Evolutionary conservation across 2,888 invertebrate genomes (phyloP), one percentile per base, ranked within the genome.

Genomic region (Seladonia tumulorum): DNA sequence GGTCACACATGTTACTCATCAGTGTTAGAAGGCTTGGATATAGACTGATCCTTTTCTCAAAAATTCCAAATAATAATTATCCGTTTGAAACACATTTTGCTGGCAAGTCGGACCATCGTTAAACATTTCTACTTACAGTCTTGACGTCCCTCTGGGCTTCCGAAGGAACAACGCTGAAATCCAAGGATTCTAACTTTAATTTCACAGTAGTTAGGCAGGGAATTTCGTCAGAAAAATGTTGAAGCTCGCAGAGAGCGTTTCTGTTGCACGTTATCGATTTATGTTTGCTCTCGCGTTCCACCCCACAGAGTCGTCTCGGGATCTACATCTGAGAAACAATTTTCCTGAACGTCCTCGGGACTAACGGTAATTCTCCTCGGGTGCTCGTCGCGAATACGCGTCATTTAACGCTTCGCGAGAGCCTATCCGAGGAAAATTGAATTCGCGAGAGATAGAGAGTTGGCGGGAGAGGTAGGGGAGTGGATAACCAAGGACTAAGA

Each of bases 371-470:
- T 68, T 68, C 68, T 22, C 22, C 39, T 2, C 39, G 39, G 35
- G 39, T 10, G 39, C 22, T 22, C 22, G 57, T 4, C 72, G 14
- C 49, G 66, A 80, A 39, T 35, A 35, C 73, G 49, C 47, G n/a
- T 77, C 39, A 68, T 77, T 76, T 60, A 76, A 76, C 76, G 76
- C 14, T 53, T 68, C 76, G 76, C 68, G 66, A 39, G 76, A 42
- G 49, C 53, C 42, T 35, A 42, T 29, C 49, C 35, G 18, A 16
- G 57, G 75, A 53, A 82, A 83, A 83, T 83, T 82, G 35, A 49
- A 82, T 82, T 66, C 53, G 63, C 76, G 71, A 53, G 82, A 66
- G 60, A 60, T 29, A 60, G 60, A 60, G 60, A 25, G 25, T 14
- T 49, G 29, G 8, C 18, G 39, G 10, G 29, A 22, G 39, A 35